Percentiles rank a stretch among this genome's conserved stretches.
Evolutionary conservation across 1,140 invertebrate genomes (phyloP).

Genomic region (Drosophila insularis): DNA sequence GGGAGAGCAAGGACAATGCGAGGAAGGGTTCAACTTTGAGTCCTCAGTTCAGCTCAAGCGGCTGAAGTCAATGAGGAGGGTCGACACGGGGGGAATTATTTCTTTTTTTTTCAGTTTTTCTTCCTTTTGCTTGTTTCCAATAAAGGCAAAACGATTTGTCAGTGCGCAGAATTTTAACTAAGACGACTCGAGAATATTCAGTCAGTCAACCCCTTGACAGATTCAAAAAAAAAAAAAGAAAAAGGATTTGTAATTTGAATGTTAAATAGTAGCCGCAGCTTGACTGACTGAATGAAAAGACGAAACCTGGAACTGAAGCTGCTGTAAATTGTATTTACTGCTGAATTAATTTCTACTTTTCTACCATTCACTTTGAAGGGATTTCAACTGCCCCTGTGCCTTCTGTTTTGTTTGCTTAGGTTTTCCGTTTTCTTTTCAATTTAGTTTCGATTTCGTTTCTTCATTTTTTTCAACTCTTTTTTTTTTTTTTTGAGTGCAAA

Average conservation of each 20-base stretch:
- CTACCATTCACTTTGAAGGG: constrained; percentile 47
- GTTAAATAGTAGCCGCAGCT: constrained; percentile 65
- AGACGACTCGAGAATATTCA: constrained; percentile 12
- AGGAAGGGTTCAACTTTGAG: background rate
- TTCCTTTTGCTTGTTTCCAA: background rate
- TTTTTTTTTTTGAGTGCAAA: constrained; percentile 45
- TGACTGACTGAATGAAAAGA: background rate
- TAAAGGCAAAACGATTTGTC: constrained; percentile 52
- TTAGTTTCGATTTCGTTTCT: constrained; percentile 23
- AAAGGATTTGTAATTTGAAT: constrained; percentile 80
- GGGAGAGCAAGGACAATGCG: constrained; percentile 36
- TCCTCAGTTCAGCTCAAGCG: constrained; percentile 55
- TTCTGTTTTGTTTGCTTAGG: constrained; percentile 66
- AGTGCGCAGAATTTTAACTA: constrained; percentile 40
- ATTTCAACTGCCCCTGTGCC: constrained; percentile 20
- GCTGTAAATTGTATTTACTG: constrained; percentile 71
- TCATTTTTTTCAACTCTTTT: constrained; percentile 36
- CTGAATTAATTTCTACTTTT: constrained; percentile 76
- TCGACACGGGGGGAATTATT: background rate
- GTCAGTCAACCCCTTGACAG: constrained; percentile 24
- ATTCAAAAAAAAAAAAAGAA: no score
- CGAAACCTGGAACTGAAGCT: constrained; percentile 4
- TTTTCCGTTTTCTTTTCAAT: constrained; percentile 37
- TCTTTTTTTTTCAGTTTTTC: background rate
- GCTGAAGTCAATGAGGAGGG: constrained; percentile 63